Conservation (phyloP, 2,888 invertebrate genomes). For the Parascotia fuliginaria region DNA sequence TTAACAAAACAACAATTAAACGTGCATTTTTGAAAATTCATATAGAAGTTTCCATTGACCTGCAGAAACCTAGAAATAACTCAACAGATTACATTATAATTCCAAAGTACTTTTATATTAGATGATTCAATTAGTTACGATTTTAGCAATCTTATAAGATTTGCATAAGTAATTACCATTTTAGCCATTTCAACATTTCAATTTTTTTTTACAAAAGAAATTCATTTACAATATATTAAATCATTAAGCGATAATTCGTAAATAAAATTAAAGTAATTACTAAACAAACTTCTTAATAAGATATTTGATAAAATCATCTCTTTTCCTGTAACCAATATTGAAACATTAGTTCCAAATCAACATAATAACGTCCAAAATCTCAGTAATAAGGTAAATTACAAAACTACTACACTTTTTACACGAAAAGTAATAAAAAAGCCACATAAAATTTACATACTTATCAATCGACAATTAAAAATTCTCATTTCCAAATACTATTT, state of each 20-base stretch:
- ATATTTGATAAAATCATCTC: conserved; percentile 3
- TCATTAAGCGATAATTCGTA: not conserved
- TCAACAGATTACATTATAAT: too few relatives aligned
- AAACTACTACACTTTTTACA: conserved; percentile 7
- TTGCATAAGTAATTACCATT: too few relatives aligned
- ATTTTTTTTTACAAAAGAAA: too few relatives aligned
- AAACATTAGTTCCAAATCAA: conserved; percentile 15
- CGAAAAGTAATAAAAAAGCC: conserved; percentile 8
- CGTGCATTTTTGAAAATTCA: too few relatives aligned
- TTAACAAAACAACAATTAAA: too few relatives aligned
- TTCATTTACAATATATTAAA: too few relatives aligned
- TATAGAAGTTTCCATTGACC: too few relatives aligned
- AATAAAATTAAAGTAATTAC: not conserved
- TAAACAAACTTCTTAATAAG: not conserved
- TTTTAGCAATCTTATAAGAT: too few relatives aligned
- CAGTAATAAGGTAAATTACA: conserved; percentile 19
- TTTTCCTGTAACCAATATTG: conserved; percentile 3
- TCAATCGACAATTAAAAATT: conserved; percentile 36
- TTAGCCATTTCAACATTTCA: too few relatives aligned
- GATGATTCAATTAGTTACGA: too few relatives aligned
- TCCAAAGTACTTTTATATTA: too few relatives aligned
- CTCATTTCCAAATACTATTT: conserved; percentile 25
- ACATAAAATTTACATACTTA: conserved; percentile 31
- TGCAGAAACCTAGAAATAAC: too few relatives aligned
- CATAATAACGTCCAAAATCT: conserved; percentile 5